Percentiles rank a stretch among this genome's conserved stretches.
Evolutionary conservation across 2,888 invertebrate species (phyloP).

Genomic region (Itoplectis maculator): DNA sequence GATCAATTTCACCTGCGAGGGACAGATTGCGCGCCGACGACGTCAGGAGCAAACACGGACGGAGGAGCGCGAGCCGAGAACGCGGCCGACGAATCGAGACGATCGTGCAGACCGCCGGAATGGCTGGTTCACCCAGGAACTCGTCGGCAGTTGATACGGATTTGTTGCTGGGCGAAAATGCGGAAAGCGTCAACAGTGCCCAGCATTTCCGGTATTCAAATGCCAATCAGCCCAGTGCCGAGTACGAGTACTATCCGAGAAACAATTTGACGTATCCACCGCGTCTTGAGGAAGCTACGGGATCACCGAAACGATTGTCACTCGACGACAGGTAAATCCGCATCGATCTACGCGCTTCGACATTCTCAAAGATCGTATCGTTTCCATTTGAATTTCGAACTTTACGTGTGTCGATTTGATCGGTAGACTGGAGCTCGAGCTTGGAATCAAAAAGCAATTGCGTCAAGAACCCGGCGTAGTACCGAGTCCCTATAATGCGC

Average conservation of each 20-base stretch:
- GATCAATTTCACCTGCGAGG: slow-evolving; percentile 72
- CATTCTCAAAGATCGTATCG: background rate
- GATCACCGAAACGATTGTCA: slow-evolving; percentile 87
- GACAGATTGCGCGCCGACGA: slow-evolving; percentile 70
- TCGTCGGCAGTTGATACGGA: slow-evolving; percentile 69
- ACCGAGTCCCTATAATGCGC: slow-evolving; percentile 66
- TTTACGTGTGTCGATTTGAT: slow-evolving; percentile 1
- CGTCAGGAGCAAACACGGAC: slow-evolving; percentile 55
- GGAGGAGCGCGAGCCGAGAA: slow-evolving; percentile 69
- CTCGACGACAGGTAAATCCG: slow-evolving; percentile 86
- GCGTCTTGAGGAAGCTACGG: slow-evolving; percentile 79
- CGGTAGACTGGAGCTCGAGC: slow-evolving; percentile 85
- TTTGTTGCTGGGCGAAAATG: slow-evolving; percentile 65
- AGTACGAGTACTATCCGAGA: slow-evolving; percentile 80
- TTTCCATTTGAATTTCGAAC: slow-evolving; percentile 26
- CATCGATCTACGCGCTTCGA: background rate
- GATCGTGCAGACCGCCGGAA: slow-evolving; percentile 80
- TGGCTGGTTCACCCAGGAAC: slow-evolving; percentile 65
- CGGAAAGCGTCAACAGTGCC: slow-evolving; percentile 58
- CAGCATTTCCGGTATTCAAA: slow-evolving; percentile 76
- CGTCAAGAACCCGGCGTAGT: slow-evolving; percentile 69
- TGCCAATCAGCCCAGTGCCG: slow-evolving; percentile 74
- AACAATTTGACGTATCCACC: slow-evolving; percentile 83
- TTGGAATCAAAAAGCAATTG: slow-evolving; percentile 85
- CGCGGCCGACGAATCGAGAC: slow-evolving; percentile 80